These are phyloP conservation scores for Cybosia mesomella DNA, from an alignment of 2,888 invertebrate species.

Conservation along the genomic window DNA sequence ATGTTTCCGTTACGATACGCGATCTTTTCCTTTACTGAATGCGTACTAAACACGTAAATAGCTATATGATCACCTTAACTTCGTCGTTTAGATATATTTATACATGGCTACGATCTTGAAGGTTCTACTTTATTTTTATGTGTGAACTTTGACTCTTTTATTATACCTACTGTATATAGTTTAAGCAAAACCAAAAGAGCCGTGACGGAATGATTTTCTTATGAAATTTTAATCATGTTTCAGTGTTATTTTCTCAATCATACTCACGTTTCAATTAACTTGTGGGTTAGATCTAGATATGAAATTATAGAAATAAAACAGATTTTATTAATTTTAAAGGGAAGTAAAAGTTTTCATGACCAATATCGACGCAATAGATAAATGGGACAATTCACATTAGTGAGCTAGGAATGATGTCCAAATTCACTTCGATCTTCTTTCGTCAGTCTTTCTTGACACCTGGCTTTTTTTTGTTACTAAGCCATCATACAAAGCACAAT, in stretches of 20 bases:
- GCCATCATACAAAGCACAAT: too few relatives aligned
- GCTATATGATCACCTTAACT: conserved; percentile 75
- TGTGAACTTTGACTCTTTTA: conserved; percentile 27
- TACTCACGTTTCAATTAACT: neutral
- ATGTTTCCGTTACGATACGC: conserved; percentile 82
- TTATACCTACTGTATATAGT: neutral
- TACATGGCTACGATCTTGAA: conserved; percentile 50
- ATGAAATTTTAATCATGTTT: neutral
- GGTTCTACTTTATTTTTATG: conserved; percentile 50
- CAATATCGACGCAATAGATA: too few relatives aligned
- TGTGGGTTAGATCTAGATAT: neutral
- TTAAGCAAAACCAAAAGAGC: neutral
- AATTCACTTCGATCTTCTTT: neutral
- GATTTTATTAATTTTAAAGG: neutral
- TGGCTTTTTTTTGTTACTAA: neutral
- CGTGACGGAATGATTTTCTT: neutral
- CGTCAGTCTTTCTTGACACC: neutral
- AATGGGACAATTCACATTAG: too few relatives aligned
- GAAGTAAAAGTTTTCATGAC: neutral
- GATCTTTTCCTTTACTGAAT: conserved; percentile 78
- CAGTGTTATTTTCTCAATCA: neutral
- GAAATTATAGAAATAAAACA: neutral
- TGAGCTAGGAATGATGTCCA: too few relatives aligned
- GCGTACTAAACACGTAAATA: conserved; percentile 79
- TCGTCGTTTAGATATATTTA: conserved; percentile 66